Percentiles rank a stretch among this genome's conserved stretches.
These are phyloP conservation scores for Euzetes globulus DNA, from an alignment of 2,888 invertebrate species.

Conservation along the genomic window DNA sequence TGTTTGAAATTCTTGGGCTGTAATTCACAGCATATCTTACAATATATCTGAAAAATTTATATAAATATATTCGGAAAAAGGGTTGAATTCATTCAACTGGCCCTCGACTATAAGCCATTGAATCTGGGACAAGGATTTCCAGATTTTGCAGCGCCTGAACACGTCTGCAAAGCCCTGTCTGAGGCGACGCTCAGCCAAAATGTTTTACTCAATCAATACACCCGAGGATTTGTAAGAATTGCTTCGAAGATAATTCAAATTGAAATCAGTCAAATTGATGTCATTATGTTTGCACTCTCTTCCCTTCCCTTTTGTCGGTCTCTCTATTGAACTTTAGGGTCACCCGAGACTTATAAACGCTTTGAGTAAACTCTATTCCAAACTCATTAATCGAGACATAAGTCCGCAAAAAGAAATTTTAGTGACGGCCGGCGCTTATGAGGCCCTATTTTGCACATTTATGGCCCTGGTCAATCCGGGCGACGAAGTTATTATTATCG, in stretches of 20 bases:
- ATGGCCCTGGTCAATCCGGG: conserved; percentile 75
- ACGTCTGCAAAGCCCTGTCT: conserved; percentile 68
- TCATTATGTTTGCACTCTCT: too few species aligned
- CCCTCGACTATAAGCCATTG: conserved; percentile 72
- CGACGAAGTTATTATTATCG: conserved; percentile 77
- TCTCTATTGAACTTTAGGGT: conserved; percentile 57
- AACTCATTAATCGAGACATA: conserved; percentile 64
- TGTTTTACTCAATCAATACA: conserved; percentile 79
- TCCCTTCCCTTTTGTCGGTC: background rate
- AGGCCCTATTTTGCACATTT: conserved; percentile 77
- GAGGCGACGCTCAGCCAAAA: conserved; percentile 59
- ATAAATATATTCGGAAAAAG: conserved; percentile 53
- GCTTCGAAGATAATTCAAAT: background rate
- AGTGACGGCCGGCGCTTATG: conserved; percentile 88
- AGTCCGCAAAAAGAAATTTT: conserved; percentile 77
- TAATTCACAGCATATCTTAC: conserved; percentile 42
- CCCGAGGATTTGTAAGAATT: conserved; percentile 75
- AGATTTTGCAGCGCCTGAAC: conserved; percentile 75
- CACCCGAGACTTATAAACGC: conserved; percentile 80
- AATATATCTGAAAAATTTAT: background rate
- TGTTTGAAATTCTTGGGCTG: background rate
- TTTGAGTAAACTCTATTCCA: conserved; percentile 73
- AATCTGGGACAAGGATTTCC: conserved; percentile 95
- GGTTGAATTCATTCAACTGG: conserved; percentile 83
- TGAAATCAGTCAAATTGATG: background rate